Evolutionary conservation across 2,113 vertebrate species (phyloP), one percentile per base, ranked within the genome.

Genomic region (Spea multiplicata): DNA sequence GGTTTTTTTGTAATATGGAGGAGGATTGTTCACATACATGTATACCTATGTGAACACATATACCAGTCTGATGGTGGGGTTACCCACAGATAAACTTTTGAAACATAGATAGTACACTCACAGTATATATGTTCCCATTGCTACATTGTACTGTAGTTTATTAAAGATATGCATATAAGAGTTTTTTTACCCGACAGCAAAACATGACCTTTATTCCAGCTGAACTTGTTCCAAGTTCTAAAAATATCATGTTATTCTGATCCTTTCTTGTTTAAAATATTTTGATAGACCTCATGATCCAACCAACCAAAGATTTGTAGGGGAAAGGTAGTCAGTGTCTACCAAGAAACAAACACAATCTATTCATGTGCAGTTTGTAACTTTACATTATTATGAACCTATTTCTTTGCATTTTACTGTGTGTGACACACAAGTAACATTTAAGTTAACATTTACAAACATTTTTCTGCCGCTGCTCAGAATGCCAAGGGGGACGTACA

Each of bases 121-220:
- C 30, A 30, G 30, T 30, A 30, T 30, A 30, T 30, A 30, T 30
- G 30, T 30, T 30, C 30, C 30, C 2, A 2, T 30, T 30, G 30
- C 30, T 30, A 30, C 1, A 30, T 30, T 30, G 30, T 30, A 30
- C 30, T 30, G 30, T 30, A 30, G 30, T 30, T 30, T 30, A 30
- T 30, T 30, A 30, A 30, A 30, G 30, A 30, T 30, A 30, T 30
- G 30, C 30, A 30, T 30, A 30, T 30, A 30, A 30, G 30, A 30
- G 1, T 30, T 1, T 30, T 30, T 30, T 30, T 30, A 59, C 55
- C 30, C 52, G 17, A 57, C 46, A 74, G 73, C 67, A 70, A 70
- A 70, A 72, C 14, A 66, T 72, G 69, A 78, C 76, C 68, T 78
- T 71, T 78, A 52, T 73, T 59, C 76, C 44, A 59, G 55, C 10